Evolutionary conservation across 2,113 vertebrate species (phyloP), one percentile per base, ranked within the genome.

Genomic region (Xiphophorus maculatus): DNA sequence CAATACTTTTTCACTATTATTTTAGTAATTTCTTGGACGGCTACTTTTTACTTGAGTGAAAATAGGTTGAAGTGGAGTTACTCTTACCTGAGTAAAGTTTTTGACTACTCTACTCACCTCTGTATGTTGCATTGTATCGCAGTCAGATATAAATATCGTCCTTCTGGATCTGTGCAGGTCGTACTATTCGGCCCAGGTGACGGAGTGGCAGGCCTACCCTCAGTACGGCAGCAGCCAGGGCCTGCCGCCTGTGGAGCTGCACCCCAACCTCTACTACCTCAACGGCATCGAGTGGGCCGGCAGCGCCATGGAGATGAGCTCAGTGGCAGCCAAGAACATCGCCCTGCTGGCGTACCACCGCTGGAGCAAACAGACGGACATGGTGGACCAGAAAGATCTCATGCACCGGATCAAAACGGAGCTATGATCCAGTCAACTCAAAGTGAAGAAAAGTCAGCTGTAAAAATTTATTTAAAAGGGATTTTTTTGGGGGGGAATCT

Each of bases 331-430:
- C 85, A 99, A 99, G 88, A 99, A 99, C 1, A 96, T 99, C 61
- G 98, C 98, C 22, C 93, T 99, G 86, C 87, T 99, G 88, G 97
- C 97, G 8, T 97, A 97, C 82, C 97, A 98, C 89, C 96, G 95
- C 88, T 99, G 98, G 98, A 96, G 96, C 86, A 94, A 95, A 79
- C 96, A 97, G 58, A 88, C 95, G 2, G 97, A 98, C 78, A 98
- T 97, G 94, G 96, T 99, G 12, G 97, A 99, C 92, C 98, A 98
- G 87, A 97, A 94, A 85, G 98, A 99, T 81, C 93, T 99, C 84
- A 96, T 99, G 94, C 98, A 99, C 92, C 97, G 96, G 84, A 96
- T 99, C 84, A 99, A 99, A 91, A 98, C 97, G 0, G 98, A 99
- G 83, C 94, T 99, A 82, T 99, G 94, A 98, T 80, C 71, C 60